Evolutionary conservation across 2,113 vertebrate species (phyloP).

Genomic region (Scalopus aquaticus): DNA sequence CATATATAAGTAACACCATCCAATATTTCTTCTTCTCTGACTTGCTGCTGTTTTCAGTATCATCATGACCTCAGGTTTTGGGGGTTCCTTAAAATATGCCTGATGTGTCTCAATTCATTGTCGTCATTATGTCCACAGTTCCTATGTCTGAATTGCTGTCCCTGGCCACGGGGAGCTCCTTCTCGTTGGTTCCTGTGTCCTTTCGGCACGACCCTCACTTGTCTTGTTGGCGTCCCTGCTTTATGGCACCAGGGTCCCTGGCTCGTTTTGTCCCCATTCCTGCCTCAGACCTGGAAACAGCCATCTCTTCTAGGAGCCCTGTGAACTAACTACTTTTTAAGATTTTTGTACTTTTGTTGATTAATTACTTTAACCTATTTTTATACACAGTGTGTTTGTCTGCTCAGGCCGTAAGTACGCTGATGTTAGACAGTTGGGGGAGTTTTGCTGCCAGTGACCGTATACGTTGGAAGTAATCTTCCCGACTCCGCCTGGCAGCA

Average conservation of each 20-base stretch:
- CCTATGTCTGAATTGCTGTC: background rate
- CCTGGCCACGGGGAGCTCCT: background rate
- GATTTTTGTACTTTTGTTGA: background rate
- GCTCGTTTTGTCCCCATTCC: background rate
- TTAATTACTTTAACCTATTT: background rate
- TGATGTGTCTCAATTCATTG: background rate
- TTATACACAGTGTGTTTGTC: background rate
- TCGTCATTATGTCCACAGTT: background rate
- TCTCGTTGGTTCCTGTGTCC: background rate
- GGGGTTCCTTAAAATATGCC: background rate
- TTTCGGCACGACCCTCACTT: background rate
- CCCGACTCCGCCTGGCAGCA: background rate
- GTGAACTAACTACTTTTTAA: background rate
- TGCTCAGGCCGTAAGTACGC: background rate
- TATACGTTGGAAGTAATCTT: background rate
- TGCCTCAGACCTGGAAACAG: background rate
- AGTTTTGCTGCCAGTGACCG: background rate
- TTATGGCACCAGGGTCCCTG: background rate
- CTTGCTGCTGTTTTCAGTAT: background rate
- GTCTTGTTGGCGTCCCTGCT: background rate
- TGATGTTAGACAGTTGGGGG: background rate
- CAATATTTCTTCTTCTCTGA: too few species aligned
- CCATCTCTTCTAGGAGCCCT: background rate
- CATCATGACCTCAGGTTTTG: background rate
- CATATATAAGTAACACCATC: too few species aligned